A percentile compares a stretch with the other conserved stretches of the same genome.
Conservation (phyloP, 2,113 vertebrate genomes). For the Terrapene triunguis region DNA sequence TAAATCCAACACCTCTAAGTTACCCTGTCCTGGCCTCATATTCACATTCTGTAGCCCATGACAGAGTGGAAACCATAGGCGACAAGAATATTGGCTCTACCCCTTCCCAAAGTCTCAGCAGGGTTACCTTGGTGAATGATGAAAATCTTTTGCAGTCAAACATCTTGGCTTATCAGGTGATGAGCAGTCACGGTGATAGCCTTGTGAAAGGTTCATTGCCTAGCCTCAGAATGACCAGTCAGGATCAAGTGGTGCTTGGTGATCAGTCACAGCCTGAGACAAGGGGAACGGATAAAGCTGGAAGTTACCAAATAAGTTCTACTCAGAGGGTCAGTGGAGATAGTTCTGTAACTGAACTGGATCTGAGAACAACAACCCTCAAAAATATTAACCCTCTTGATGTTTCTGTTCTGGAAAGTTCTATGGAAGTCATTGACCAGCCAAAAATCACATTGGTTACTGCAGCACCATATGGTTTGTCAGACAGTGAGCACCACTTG, state of each 20-base stretch:
- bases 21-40: not conserved
- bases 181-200: not conserved
- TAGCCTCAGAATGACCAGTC: not conserved
- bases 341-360: not conserved
- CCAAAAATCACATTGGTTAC: not conserved
- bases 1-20: not conserved
- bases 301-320: not conserved
- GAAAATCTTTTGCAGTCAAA: not conserved
- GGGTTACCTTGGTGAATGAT: not conserved
- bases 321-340: not conserved
- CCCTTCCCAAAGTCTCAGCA: not conserved
- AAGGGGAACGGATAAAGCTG: not conserved
- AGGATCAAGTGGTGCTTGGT: not conserved
- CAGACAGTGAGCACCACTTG: not conserved
- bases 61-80: not conserved
- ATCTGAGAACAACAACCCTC: not conserved
- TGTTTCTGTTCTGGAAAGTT: not conserved
- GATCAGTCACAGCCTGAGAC: not conserved
- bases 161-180: not conserved
- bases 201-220: not conserved
- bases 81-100: not conserved
- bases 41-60: not conserved
- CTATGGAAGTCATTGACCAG: not conserved
- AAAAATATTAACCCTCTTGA: not conserved
- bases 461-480: not conserved